These are phyloP conservation scores for Oncorhynchus kisutch DNA, from an alignment of 2,113 vertebrate genomes.

Conservation along the genomic window DNA sequence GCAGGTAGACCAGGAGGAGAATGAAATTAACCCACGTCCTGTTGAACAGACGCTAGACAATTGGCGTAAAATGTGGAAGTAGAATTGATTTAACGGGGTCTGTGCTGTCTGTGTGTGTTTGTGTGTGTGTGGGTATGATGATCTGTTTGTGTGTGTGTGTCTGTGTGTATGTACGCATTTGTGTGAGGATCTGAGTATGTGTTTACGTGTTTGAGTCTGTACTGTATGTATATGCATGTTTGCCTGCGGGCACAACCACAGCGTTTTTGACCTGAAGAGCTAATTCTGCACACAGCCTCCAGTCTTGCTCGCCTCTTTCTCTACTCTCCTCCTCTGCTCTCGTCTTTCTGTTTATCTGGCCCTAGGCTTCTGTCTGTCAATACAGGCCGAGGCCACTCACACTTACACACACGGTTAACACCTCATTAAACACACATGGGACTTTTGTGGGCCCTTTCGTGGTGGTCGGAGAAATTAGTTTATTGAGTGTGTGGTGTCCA, in stretches of 20 bases:
- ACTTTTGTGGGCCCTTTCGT: slow-evolving; percentile 38
- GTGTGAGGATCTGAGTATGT: neutral
- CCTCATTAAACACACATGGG: slow-evolving; percentile 54
- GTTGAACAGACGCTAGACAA: slow-evolving; percentile 56
- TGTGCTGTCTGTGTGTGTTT: slow-evolving; percentile 23
- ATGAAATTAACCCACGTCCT: slow-evolving; percentile 53
- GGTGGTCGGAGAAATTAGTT: slow-evolving; percentile 22
- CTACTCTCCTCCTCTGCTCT: slow-evolving; percentile 2
- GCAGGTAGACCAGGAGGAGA: slow-evolving; percentile 16
- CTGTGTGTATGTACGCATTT: neutral
- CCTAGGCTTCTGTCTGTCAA: slow-evolving; percentile 54
- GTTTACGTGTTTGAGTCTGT: neutral
- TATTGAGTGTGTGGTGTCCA: slow-evolving; percentile 12
- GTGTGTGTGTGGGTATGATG: slow-evolving; percentile 9
- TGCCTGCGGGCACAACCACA: neutral
- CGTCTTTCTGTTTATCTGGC: slow-evolving; percentile 40
- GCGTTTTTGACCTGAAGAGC: slow-evolving; percentile 32
- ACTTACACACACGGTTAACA: slow-evolving; percentile 31
- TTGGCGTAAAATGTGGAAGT: slow-evolving; percentile 54
- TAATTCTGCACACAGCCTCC: slow-evolving; percentile 55
- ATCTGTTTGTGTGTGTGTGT: neutral
- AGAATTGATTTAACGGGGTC: slow-evolving; percentile 60
- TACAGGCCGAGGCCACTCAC: slow-evolving; percentile 37
- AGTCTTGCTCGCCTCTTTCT: too few relatives aligned
- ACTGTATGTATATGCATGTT: slow-evolving; percentile 2